Base-by-base conservation (phyloP, 2,888 invertebrate species). In the Euclidia mi region DNA sequence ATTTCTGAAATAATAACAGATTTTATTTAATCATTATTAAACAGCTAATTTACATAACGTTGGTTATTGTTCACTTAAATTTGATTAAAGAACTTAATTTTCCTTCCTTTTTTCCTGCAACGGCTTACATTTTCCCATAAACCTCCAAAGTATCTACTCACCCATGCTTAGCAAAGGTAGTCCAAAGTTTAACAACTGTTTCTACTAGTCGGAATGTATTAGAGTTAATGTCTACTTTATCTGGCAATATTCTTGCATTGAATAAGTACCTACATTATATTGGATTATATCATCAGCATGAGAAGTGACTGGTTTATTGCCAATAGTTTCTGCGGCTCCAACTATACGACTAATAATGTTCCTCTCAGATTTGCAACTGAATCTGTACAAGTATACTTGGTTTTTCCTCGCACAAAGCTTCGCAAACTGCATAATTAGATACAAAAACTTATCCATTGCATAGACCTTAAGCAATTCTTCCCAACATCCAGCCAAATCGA, bases 121-220 rank as follows among this genome's bases (percentile, higher is more conserved):
- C n/a, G n/a, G n/a, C n/a, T 15, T 7, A 11, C 1, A 10, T 14
- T 37, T 14, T 10, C 37, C 14, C 17, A 37, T 15, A 15, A n/a
- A n/a, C n/a, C n/a, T 9, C 1, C 15, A 1, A 14, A 15, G 14
- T 6, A 37, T 15, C 10, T 10, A 76, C 84, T 82, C 66, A 91
- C 90, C 91, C 90, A 48, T 67, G 82, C 75, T 89, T 91, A 0
- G 90, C 91, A 44, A 91, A 91, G 53, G 91, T 89, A 0, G 91
- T 89, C 89, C 89, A 92, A 10, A 92, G 69, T 10, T 64, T 87
- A 0, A 83, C 85, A 0, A 87, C 66, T 41, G 63, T 81, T 0
- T 89, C 71, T 10, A 92, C 82, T 56, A 85, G 63, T 47, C 81
- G 69, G 38, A 82, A 87, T 3, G 71, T 70, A 0, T 78, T 71